phyloP scores from a whole-genome alignment of 2,888 invertebrate genomes.

The Sylvicola cinctus region DNA sequence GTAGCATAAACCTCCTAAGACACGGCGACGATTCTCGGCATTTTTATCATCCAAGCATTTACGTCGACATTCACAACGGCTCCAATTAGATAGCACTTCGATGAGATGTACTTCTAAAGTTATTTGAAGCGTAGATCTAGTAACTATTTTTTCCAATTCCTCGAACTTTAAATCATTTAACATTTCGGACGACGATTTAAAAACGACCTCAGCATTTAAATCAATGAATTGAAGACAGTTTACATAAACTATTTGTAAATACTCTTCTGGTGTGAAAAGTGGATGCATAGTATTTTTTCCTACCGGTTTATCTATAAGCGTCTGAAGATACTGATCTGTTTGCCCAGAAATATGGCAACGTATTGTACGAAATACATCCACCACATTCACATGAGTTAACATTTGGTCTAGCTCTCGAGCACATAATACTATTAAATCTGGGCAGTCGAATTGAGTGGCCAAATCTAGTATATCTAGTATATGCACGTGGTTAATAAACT shows the following conservation, averaged over 20 bases:
- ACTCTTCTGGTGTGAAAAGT: constrained; percentile 23
- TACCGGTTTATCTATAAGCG: constrained; percentile 1
- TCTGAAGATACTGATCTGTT: constrained; percentile 12
- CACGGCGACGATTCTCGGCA: constrained; percentile 21
- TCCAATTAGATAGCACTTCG: constrained; percentile 24
- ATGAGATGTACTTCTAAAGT: constrained; percentile 21
- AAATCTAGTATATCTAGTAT: constrained; percentile 22
- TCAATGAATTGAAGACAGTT: constrained; percentile 24
- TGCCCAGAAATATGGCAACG: constrained; percentile 24
- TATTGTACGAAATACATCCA: constrained; percentile 22
- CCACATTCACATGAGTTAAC: constrained; percentile 20
- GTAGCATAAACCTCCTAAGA: constrained; percentile 22
- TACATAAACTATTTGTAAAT: constrained; percentile 20
- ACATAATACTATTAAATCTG: constrained; percentile 24
- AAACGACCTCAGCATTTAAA: constrained; percentile 22
- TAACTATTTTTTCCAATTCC: constrained; percentile 23
- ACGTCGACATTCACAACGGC: constrained; percentile 21
- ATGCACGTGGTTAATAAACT: constrained; percentile 23
- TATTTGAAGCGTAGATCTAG: constrained; percentile 21
- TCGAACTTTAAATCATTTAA: constrained; percentile 21
- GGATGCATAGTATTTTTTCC: constrained; percentile 6
- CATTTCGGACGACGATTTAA: constrained; percentile 17
- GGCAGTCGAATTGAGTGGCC: constrained; percentile 24
- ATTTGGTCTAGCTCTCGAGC: constrained; percentile 24
- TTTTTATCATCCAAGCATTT: constrained; percentile 20